Base-by-base conservation (phyloP, 2,113 vertebrate genomes). In the Cardinalis cardinalis region DNA sequence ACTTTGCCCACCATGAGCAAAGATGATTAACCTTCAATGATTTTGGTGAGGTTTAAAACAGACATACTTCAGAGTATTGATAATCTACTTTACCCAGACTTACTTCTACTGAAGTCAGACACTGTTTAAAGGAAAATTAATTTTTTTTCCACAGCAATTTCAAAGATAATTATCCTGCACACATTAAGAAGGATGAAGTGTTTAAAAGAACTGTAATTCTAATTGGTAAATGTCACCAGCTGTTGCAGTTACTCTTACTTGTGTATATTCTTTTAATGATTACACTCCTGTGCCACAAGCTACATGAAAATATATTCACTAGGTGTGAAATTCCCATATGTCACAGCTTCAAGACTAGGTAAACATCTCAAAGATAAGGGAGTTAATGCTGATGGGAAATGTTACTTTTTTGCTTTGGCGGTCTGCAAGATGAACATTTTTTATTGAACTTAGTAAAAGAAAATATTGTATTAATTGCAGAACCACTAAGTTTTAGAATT, bases 281-380 rank as follows among this genome's bases (percentile, higher is more conserved):
- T 97, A 96, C 84, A 92, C 94, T 96, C 91, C 97, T 94, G 70
- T 97, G 94, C 97, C 96, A 97, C 96, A 95, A 97, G 97, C 96
- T 97, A 93, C 96, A 98, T 97, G 97, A 98, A 98, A 98, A 98
- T 97, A 97, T 95, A 97, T 97, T 97, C 97, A 97, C 97, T 97
- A 97, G 97, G 97, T 98, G 98, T 98, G 97, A 98, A 98, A 97
- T 98, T 98, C 97, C 97, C 98, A 98, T 98, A 98, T 98, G 98
- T 98, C 97, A 97, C 95, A 97, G 95, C 96, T 97, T 96, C 95
- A 93, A 93, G 94, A 97, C 97, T 96, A 97, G 93, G 96, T 98
- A 98, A 98, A 98, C 96, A 97, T 90, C 96, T 97, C 95, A 88
- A 90, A 97, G 94, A 97, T 93, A 97, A 96, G 93, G 61, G 85